Base-by-base conservation (phyloP, 2,888 invertebrate species). In the Spilarctia lutea region DNA sequence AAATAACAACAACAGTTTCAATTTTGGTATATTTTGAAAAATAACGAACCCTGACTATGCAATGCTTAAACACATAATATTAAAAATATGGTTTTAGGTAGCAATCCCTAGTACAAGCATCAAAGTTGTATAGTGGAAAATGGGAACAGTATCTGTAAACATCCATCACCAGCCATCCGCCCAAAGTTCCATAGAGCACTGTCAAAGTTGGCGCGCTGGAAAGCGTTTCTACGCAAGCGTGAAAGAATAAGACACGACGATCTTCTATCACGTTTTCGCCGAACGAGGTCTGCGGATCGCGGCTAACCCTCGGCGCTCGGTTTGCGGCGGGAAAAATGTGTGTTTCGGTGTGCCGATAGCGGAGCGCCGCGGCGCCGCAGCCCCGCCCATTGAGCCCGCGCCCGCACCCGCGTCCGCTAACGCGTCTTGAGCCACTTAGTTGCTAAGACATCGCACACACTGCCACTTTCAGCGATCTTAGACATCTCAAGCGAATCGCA, bases 261-360 rank as follows among this genome's bases (percentile, higher is more conserved):
- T 87, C 77, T 80, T 87, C 81, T 82, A 76, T 93, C 94, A 89
- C 91, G 82, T 82, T 94, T 89, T 80, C 85, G 75, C 91, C 85
- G 92, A 94, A 94, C 94, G 94, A 93, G 92, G 94, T 96, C 96
- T 96, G 96, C 95, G 95, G 96, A 92, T 89, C 94, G 96, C 94
- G 96, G 96, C 96, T 96, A 96, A 96, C 96, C 96, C 90, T 93
- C 94, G 93, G 95, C 94, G 95, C 96, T 94, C 94, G 96, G 96
- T 96, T 96, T 96, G 96, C 93, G 96, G 96, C 96, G 94, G 95
- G 93, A 95, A 95, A 96, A 96, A 96, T 96, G 96, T 96, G 96
- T 96, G 96, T 96, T 96, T 96, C 96, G 96, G 96, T 96, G 96
- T 94, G 95, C 96, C 96, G 95, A 94, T 93, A 94, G 94, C 94